These are phyloP conservation scores for Lagorchestes hirsutus DNA, from an alignment of 2,797 vertebrate genomes.

Conservation along the genomic window DNA sequence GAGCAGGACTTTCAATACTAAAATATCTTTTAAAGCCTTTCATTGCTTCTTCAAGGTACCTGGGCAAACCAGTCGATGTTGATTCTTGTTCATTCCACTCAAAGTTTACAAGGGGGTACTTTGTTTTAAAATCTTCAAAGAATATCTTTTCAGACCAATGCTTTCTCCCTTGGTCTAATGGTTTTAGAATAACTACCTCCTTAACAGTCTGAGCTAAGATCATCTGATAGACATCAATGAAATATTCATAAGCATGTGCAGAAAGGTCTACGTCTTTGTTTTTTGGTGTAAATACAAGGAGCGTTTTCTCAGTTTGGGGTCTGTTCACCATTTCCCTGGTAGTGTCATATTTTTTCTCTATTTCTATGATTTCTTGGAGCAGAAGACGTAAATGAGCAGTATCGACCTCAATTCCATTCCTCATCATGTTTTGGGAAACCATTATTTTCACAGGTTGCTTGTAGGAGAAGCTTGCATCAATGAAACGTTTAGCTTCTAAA, in stretches of 20 bases:
- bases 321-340: not conserved
- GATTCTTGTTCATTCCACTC: slow-evolving; percentile 17
- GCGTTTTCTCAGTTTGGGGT: not conserved
- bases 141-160: slow-evolving; percentile 23
- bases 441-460: slow-evolving; percentile 67
- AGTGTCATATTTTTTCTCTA: slow-evolving; percentile 77
- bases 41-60: slow-evolving; percentile 62
- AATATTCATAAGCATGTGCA: slow-evolving; percentile 79
- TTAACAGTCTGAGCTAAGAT: slow-evolving; percentile 50
- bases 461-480: not conserved
- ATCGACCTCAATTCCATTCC: slow-evolving; percentile 71
- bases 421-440: not conserved
- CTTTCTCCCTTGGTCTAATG: slow-evolving; percentile 58
- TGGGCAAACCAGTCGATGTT: slow-evolving; percentile 70
- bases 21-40: slow-evolving; percentile 19
- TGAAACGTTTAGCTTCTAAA: slow-evolving; percentile 69
- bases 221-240: slow-evolving; percentile 77
- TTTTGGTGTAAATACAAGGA: slow-evolving; percentile 77
- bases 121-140: slow-evolving; percentile 30
- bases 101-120: slow-evolving; percentile 50
- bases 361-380: slow-evolving; percentile 73
- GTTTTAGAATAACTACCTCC: slow-evolving; percentile 61
- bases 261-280: slow-evolving; percentile 69
- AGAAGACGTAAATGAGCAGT: slow-evolving; percentile 74
- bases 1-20: accelerated